Evolutionary conservation across 1,140 invertebrate species (phyloP), one percentile per base, ranked within the genome.

Genomic region (Ridgeia piscesae): DNA sequence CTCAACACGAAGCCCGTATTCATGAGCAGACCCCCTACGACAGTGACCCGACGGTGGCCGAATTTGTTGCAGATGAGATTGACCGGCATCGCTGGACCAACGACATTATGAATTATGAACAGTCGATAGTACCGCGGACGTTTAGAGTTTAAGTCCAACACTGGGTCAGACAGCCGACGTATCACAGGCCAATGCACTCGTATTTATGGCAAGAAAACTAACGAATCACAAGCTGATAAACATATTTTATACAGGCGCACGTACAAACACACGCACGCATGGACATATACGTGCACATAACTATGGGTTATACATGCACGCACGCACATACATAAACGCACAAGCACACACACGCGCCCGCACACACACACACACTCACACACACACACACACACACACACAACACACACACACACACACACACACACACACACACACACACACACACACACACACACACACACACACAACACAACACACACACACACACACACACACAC

Each of bases 1-100:
- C 88, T 89, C 88, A 92, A 35, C 34, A 92, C 89, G 34, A 92
- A 92, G 21, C 92, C 92, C 34, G 42, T 33, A 35, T 31, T 34
- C 89, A 92, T 90, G 92, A 92, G 77, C 6, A 92, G 1, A 27
- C 92, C 92, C 17, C 92, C 92, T 34, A 89, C 17, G 31, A 89
- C 33, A 14, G 89, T 88, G 33, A 92, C 88, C 42, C 34, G 33
- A 14, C 92, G 88, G 89, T 77, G 89, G 11, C 34, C 42, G 92
- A 34, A 92, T 89, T 89, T 92, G 58, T 77, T 77, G 58, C 58
- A 77, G 17, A 77, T 77, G 58, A 77, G 58, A 77, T 77, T 77
- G 14, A 31, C 58, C 58, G 58, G 58, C 58, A 77, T 77, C 0
- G 58, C 58, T 77, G 17, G 17, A 77, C 17, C 14, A 77, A 77